Evolutionary conservation across 2,888 invertebrate species (phyloP), one percentile per base, ranked within the genome.

Genomic region (Monochamus alternatus): DNA sequence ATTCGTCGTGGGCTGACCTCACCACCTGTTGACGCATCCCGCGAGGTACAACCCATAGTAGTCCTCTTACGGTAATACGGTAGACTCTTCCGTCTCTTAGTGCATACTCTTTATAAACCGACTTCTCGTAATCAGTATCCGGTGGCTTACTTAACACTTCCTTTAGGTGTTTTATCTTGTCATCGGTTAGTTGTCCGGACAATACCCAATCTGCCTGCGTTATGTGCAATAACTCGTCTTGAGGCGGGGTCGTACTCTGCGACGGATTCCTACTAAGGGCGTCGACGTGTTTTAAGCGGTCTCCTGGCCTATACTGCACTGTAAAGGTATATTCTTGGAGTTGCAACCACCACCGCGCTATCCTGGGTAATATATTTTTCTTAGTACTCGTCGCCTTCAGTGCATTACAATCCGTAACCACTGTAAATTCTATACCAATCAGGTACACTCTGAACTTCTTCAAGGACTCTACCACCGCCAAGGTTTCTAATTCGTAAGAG

Each of bases 351-450:
- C 86, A 86, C 0, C 86, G 67, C 0, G 81, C 82, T 0, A 84
- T 81, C 4, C 84, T 68, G 0, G 86, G 84, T 0, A 83, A 31
- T 0, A 85, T 68, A 30, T 87, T 83, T 12, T 80, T 79, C 62
- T 86, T 84, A 0, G 55, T 65, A 31, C 81, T 71, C 0, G 85
- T 82, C 0, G 77, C 64, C 32, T 83, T 83, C 3, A 86, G 43
- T 0, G 85, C 81, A 32, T 83, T 82, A 55, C 86, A 87, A 65
- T 88, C 88, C 0, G 83, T 85, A 0, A 81, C 66, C 1, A 85
- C 74, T 1, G 73, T 81, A 52, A 85, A 84, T 0, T 55, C 62
- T 3, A 75, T 65, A 2, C 82, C 83, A 14, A 81, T 74, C 0
- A 85, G 59, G 64, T 84, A 85, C 5, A 77, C 78, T 12, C 82